Base-by-base conservation (phyloP, 2,113 vertebrate species). In the Oxyruncus cristatus region DNA sequence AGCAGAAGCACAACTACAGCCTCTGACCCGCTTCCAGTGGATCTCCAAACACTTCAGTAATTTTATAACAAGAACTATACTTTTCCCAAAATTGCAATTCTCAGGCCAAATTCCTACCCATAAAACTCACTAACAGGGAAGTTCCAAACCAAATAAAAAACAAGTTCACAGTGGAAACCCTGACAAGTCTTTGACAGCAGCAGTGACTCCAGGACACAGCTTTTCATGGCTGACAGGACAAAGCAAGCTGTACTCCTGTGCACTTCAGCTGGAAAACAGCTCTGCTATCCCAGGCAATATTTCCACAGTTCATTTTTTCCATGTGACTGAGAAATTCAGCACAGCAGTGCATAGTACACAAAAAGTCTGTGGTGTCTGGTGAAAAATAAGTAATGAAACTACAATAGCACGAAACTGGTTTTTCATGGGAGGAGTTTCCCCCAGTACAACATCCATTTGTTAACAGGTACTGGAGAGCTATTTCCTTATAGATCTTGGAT, bases 141-240 rank as follows among this genome's bases (percentile, higher is more conserved):
- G 89, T 18, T 77, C 55, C 56, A 77, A 95, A 62, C 41, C 82
- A 44, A 80, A 75, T 75, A 63, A 14, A 71, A 41, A 41, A 61
- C 66, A 77, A 79, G 67, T 2, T 70, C 58, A 68, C 70, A 77
- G 33, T 71, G 85, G 76, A 89, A 95, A 93, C 6, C 5, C 85
- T 93, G 97, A 96, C 85, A 90, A 68, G 81, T 59, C 68, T 76
- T 68, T 88, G 77, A 72, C 92, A 89, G 96, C 52, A 68, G 63
- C 92, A 63, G 47, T 28, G 76, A 66, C 56, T 70, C 35, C 21
- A 52, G 39, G 92, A 90, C 81, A 74, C 61, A 22, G 94, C 83
- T 86, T 84, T 93, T 93, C 92, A 86, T 28, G 94, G 94, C 94
- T 97, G 97, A 88, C 41, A 95, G 95, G 93, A 96, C 74, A 49